Base-by-base conservation (phyloP, 2,888 invertebrate genomes). In the Polymixis lichenea region DNA sequence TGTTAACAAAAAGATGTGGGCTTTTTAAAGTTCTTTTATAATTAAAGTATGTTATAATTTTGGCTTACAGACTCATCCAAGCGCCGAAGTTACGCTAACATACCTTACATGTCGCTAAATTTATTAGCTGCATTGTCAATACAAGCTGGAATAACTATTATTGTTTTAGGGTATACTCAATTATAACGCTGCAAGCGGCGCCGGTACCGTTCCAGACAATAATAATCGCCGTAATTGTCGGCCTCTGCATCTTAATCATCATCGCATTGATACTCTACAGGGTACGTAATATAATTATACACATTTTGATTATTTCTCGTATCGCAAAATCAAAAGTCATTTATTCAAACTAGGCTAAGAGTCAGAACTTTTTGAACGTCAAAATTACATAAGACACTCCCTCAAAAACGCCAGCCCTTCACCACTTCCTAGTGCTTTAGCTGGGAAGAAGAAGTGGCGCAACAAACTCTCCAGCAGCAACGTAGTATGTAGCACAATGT, bases 201-300 rank as follows among this genome's bases (percentile, higher is more conserved):
- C 2, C 38, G 0, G 87, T 93, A 2, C 89, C 93, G 0, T 43
- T 90, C 1, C 93, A 95, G 94, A 91, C 94, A 0, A 90, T 92
- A 17, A 80, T 95, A 0, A 78, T 89, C 0, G 91, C 94, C 0
- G 67, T 88, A 0, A 38, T 92, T 0, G 78, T 94, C 3, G 95
- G 91, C 1, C 78, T 95, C 0, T 25, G 92, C 1, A 78, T 95
- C 9, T 74, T 94, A 5, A 28, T 91, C 4, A 76, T 94, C 17
- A 83, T 94, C 0, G 87, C 87, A 0, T 86, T 90, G n/a, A 86
- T 88, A 13, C 89, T 95, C 0, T 89, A 90, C 68, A 88, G 91
- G 92, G 95, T 95, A 88, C 71, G 85, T 88, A 61, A 1, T 22
- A 46, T 13, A 4, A 66, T 32, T 51, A 11, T 1, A 32, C 11